Conservation (phyloP, 2,797 vertebrate genomes). For the Hoplostethus atlanticus region DNA sequence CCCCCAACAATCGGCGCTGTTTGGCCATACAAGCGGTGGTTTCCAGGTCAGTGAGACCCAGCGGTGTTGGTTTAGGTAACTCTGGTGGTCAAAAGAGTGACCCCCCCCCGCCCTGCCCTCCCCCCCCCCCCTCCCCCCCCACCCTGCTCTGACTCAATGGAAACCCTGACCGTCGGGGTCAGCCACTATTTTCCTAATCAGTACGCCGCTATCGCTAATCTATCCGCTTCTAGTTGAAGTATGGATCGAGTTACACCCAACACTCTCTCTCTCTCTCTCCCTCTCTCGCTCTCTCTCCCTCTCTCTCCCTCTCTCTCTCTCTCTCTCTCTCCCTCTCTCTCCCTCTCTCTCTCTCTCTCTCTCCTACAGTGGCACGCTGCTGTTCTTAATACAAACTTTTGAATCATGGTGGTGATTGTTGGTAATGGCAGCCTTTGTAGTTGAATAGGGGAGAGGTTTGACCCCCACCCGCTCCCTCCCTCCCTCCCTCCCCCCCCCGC, state of each 20-base stretch:
- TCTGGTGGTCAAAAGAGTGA: slow-evolving; percentile 73
- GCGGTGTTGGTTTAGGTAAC: slow-evolving; percentile 82
- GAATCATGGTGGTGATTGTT: slow-evolving; percentile 75
- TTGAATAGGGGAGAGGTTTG: slow-evolving; percentile 78
- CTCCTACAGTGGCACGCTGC: slow-evolving; percentile 68
- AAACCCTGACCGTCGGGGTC: slow-evolving; percentile 74
- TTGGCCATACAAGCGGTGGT: slow-evolving; percentile 64
- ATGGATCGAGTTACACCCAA: slow-evolving; percentile 74
- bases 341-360: slow-evolving; percentile 30
- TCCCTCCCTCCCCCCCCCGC: slow-evolving; percentile 21
- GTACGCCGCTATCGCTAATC: slow-evolving; percentile 76
- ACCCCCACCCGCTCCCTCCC: slow-evolving; percentile 62
- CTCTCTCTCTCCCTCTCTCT: neutral
- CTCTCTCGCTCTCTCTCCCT: neutral
- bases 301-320: no score
- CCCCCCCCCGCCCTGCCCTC: slow-evolving; percentile 32
- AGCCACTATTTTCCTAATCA: slow-evolving; percentile 81
- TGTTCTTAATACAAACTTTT: slow-evolving; percentile 73
- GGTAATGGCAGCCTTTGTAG: slow-evolving; percentile 80
- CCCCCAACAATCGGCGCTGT: slow-evolving; percentile 67
- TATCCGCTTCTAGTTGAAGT: slow-evolving; percentile 71
- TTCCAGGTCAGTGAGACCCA: slow-evolving; percentile 77
- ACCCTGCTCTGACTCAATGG: slow-evolving; percentile 63
- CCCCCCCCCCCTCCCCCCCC: no score
- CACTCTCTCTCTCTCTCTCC: slow-evolving; percentile 27